Base-by-base conservation (phyloP, 2,797 vertebrate species). In the Clangula hyemalis region DNA sequence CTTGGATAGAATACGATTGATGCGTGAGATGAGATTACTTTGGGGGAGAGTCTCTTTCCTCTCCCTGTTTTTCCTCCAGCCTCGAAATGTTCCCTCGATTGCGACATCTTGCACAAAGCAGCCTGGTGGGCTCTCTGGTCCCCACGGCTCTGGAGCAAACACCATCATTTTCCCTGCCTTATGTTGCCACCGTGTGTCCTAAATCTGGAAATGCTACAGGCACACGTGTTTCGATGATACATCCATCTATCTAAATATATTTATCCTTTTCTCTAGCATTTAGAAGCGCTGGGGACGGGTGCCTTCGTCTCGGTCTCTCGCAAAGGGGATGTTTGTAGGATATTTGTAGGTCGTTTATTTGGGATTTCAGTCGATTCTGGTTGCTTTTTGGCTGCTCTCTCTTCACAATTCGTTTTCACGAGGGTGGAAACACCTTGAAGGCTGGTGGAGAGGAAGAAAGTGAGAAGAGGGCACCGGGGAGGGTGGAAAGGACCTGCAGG, bases 101-200 rank as follows among this genome's bases (percentile, higher is more conserved):
- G 13, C 0, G 0, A 8, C 22, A 64, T 51, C 20, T 54, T 2
- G 0, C 2, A 56, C 2, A 49, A 22, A 38, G 30, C 19, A 6
- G 34, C 47, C 47, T 49, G 47, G 13, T 49, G 47, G 24, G 15
- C 53, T 49, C 53, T 49, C 18, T 8, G 9, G 11, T 60, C 10
- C 11, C 7, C 7, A 0, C 4, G 20, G 45, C 21, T 21, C 57
- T 45, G 30, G 21, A 83, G 54, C 51, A 49, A 87, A 66, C 8
- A 13, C 39, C 7, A 5, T 47, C 51, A 0, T 89, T 62, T 62
- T 92, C 27, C 56, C 47, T 94, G 91, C 30, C 27, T 87, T 91
- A 10, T 76, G 83, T 81, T 96, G 94, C 95, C 95, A 95, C 93
- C 96, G 2, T 96, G 93, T 96, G 95, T 94, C 91, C 16, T 6